Evolutionary conservation across 2,797 vertebrate species (phyloP), one percentile per base, ranked within the genome.

Genomic region (Tinamus major): DNA sequence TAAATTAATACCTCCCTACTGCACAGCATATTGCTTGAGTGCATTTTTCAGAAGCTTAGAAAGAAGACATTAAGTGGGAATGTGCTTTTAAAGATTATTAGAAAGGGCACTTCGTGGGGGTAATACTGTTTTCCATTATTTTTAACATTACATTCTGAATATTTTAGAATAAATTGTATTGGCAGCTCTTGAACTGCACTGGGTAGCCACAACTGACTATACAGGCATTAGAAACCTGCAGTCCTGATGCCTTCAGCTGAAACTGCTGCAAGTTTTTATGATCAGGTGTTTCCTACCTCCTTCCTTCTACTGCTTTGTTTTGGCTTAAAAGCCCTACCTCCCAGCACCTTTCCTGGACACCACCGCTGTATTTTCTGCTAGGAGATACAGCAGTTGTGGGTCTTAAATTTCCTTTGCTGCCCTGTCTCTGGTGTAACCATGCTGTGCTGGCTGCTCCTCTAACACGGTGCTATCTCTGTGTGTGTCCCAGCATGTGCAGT

Each of bases 1-100:
- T 89, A 67, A 96, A 96, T 95, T 89, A 95, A 96, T 93, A 85
- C 46, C 39, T 81, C 91, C 51, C 82, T 77, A 67, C 87, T 93
- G 83, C 79, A 92, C 70, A 75, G 76, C 85, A 92, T 62, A 12
- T 87, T 85, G 95, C 92, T 81, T 0, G 1, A 90, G 49, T 68
- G 61, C 41, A 2, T 81, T 92, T 87, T 87, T 76, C 46, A 81
- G 87, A 89, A 92, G 42, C 88, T 79, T 68, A 55, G 78, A 55
- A 87, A 87, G 63, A 64, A 76, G 49, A 49, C 71, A 59, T 89
- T 88, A 91, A 51, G 35, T 31, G 31, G 61, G 76, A 77, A 53
- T 4, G 0, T 87, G 63, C 27, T 83, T 96, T 85, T 88, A 87
- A 91, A 89, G 77, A 95, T 95, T 53, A 88, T 83, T 94, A 85